These are phyloP conservation scores for Mesoclemmys tuberculata DNA, from an alignment of 2,113 vertebrate genomes.

Conservation along the genomic window DNA sequence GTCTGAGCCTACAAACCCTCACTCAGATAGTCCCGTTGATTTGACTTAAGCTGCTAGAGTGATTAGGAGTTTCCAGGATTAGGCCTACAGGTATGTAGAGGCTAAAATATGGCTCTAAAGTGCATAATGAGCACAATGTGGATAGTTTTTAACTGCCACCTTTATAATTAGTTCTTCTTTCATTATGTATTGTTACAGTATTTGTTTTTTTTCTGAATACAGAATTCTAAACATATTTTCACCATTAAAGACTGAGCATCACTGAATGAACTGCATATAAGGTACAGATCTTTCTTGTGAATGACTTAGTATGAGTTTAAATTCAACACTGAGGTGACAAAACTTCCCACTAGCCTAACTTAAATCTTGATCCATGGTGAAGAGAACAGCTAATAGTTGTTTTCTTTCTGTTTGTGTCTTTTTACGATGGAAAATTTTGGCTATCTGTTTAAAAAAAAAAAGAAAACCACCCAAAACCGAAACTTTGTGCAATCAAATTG, in stretches of 20 bases:
- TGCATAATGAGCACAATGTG: slow-evolving; percentile 37
- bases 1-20: slow-evolving; percentile 28
- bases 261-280: background rate
- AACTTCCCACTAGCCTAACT: background rate
- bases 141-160: slow-evolving; percentile 39
- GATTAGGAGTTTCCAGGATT: slow-evolving; percentile 17
- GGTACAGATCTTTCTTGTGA: background rate
- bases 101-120: background rate
- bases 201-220: background rate
- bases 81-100: slow-evolving; percentile 28
- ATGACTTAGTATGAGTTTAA: background rate
- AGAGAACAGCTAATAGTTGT: background rate
- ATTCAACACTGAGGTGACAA: background rate
- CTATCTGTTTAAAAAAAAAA: background rate
- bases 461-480: background rate
- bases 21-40: slow-evolving; percentile 42
- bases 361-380: background rate
- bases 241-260: background rate
- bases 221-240: background rate
- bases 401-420: background rate
- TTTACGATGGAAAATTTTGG: background rate
- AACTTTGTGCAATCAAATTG: slow-evolving; percentile 3
- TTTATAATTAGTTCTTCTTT: background rate
- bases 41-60: slow-evolving; percentile 39
- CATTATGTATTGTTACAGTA: background rate